Evolutionary conservation across 1,140 invertebrate genomes (phyloP).

Genomic region (Oncopodura yosiiana): DNA sequence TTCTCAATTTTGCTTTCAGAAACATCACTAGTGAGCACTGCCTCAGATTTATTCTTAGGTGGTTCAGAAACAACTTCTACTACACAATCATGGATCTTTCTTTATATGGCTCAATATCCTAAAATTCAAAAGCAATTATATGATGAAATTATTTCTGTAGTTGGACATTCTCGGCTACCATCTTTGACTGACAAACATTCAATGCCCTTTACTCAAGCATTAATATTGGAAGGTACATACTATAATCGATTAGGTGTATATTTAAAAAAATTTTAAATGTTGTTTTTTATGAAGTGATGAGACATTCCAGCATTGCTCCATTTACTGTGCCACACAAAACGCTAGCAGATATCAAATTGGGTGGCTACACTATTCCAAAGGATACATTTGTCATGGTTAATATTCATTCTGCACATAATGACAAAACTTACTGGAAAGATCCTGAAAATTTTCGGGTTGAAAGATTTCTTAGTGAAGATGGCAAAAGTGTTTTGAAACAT

Average conservation of each 20-base stretch:
- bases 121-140: conserved; percentile 39
- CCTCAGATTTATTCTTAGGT: conserved; percentile 11
- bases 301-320: conserved; percentile 64
- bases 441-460: conserved; percentile 65
- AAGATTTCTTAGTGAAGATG: conserved; percentile 54
- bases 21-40: neutral
- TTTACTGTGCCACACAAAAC: conserved; percentile 70
- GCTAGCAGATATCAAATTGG: conserved; percentile 53
- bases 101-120: conserved; percentile 38
- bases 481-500: too few species aligned
- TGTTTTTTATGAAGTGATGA: conserved; percentile 59
- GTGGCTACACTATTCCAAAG: conserved; percentile 66
- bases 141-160: conserved; percentile 38
- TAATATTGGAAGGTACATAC: neutral
- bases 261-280: too few species aligned
- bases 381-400: conserved; percentile 74
- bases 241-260: too few species aligned
- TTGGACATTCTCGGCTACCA: conserved; percentile 34
- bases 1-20: neutral
- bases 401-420: conserved; percentile 61
- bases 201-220: neutral
- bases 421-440: conserved; percentile 56
- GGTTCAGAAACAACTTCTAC: conserved; percentile 43
- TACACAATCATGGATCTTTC: conserved; percentile 40
- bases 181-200: neutral